phyloP scores from a whole-genome alignment of 2,797 vertebrate genomes.

The Dermochelys coriacea region DNA sequence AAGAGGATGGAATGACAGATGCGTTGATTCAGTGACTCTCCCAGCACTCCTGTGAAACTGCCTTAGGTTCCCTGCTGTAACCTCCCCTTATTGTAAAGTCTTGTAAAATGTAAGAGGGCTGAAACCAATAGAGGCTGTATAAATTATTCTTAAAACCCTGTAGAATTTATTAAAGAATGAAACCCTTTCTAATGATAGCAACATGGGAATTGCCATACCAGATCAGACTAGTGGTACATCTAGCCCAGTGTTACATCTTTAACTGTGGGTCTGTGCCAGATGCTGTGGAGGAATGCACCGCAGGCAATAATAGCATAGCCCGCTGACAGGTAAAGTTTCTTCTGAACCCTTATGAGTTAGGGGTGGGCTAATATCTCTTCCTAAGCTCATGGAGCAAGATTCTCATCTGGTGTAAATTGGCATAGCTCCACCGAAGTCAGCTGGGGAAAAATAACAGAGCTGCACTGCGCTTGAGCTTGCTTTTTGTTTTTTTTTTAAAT shows the following conservation, averaged over 20 bases:
- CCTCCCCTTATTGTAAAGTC: neutral
- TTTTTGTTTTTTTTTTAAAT: neutral
- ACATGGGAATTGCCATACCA: neutral
- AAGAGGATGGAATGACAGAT: neutral
- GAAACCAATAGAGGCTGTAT: conserved; percentile 1
- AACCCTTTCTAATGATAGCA: neutral
- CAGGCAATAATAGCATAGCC: neutral
- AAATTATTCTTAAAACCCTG: neutral
- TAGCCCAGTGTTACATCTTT: neutral
- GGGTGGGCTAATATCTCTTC: neutral
- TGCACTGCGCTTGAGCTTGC: neutral
- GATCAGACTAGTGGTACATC: neutral
- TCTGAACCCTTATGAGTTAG: neutral
- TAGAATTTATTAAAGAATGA: neutral
- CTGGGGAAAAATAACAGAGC: neutral
- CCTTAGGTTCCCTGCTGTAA: neutral
- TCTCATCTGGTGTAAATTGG: neutral
- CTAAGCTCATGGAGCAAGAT: neutral
- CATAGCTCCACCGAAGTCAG: neutral
- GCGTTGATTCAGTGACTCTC: neutral
- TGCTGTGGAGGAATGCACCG: neutral
- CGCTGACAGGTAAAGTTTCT: neutral
- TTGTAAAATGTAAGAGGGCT: conserved; percentile 20
- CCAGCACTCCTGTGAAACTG: neutral
- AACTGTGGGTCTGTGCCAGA: neutral